phyloP scores from a whole-genome alignment of 2,888 invertebrate genomes.

The Dasypogon diadema region DNA sequence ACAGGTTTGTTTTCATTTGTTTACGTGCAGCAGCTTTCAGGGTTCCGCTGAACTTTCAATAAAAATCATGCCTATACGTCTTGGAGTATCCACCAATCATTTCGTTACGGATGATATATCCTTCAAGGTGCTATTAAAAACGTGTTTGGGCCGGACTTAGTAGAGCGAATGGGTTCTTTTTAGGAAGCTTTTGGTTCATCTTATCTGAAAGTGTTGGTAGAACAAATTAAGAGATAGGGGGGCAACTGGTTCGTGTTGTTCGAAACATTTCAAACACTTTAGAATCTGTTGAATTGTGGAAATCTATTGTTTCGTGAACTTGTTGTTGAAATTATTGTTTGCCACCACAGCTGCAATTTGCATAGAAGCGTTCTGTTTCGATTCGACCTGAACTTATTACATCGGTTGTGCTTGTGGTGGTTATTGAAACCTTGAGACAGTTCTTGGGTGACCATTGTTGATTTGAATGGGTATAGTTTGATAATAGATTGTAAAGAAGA shows the following conservation, averaged over 20 bases:
- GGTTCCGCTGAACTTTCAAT: conserved; percentile 55
- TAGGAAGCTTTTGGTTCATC: not conserved
- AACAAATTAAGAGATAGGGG: not conserved
- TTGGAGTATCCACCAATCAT: conserved; percentile 59
- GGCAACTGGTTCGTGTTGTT: not conserved
- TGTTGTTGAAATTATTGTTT: not conserved
- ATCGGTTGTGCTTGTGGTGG: no score
- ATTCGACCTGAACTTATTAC: no score
- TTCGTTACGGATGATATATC: conserved; percentile 58
- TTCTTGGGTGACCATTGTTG: no score
- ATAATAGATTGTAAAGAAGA: no score
- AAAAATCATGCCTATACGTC: conserved; percentile 58
- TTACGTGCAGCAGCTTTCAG: conserved; percentile 44
- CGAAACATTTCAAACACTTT: not conserved
- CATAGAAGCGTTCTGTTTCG: not conserved
- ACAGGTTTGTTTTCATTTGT: conserved; percentile 43
- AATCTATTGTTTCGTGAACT: not conserved
- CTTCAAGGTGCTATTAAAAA: conserved; percentile 59
- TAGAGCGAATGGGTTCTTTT: conserved; percentile 22
- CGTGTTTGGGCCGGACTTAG: conserved; percentile 58
- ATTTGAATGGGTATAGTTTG: no score
- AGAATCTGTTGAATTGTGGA: not conserved
- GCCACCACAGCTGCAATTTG: not conserved
- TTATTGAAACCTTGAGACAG: no score
- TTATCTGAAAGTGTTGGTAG: not conserved